Conservation (phyloP, 2,113 vertebrate species). For the Camelus bactrianus region DNA sequence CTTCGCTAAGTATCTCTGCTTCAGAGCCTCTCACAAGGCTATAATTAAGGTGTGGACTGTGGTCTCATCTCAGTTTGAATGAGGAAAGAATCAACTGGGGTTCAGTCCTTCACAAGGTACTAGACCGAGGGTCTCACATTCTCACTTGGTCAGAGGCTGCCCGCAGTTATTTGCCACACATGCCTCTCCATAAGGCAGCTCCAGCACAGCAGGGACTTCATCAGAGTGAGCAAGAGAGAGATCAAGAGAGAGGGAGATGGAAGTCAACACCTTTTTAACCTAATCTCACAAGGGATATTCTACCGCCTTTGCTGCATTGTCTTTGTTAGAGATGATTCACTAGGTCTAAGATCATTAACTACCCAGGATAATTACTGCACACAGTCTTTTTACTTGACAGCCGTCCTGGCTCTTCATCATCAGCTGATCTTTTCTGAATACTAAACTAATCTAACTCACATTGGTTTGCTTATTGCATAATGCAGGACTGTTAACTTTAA, state of each 20-base stretch:
- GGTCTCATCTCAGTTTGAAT: background rate
- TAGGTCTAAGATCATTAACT: background rate
- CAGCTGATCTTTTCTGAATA: background rate
- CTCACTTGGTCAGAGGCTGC: background rate
- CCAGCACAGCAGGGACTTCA: background rate
- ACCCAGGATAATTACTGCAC: background rate
- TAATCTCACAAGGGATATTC: background rate
- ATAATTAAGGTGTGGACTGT: background rate
- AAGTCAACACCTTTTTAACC: background rate
- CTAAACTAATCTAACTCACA: background rate
- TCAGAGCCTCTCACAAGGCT: background rate
- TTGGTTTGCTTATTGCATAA: background rate
- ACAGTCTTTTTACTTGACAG: background rate
- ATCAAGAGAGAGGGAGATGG: background rate
- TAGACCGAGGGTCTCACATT: background rate
- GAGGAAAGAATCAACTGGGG: background rate
- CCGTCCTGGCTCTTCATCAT: background rate
- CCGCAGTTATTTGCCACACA: background rate
- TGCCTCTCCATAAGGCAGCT: background rate
- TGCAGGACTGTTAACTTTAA: background rate
- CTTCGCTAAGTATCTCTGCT: background rate
- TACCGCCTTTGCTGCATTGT: background rate
- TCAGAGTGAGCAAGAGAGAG: background rate
- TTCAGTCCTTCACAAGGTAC: background rate
- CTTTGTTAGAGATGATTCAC: background rate